These are phyloP conservation scores for Leptinotarsa texana DNA, from an alignment of 1,140 invertebrate genomes.

Conservation along the genomic window DNA sequence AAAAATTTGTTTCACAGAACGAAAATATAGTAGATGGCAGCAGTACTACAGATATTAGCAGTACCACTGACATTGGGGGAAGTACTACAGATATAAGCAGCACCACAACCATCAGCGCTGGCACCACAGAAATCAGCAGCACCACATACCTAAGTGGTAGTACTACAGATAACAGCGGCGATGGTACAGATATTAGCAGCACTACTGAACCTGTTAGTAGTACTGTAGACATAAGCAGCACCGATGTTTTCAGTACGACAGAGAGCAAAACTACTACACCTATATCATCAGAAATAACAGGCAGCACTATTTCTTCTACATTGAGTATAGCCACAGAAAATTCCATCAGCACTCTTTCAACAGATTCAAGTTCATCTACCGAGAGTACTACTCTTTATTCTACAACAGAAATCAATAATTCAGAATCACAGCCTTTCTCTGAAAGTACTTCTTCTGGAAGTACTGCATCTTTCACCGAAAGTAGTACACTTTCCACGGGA, in stretches of 20 bases:
- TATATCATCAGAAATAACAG: conserved; percentile 16
- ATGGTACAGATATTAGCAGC: background rate
- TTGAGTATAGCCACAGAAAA: background rate
- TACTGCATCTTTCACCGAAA: background rate
- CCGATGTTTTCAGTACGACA: background rate
- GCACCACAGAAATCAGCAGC: background rate
- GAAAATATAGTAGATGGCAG: background rate
- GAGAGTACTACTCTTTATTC: conserved; percentile 17
- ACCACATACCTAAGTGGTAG: background rate
- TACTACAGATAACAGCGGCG: background rate
- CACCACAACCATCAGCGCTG: background rate
- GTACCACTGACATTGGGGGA: background rate
- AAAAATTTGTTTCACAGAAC: background rate
- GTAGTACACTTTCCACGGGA: background rate
- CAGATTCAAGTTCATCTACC: background rate
- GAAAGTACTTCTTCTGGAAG: conserved; percentile 12
- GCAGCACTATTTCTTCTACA: background rate
- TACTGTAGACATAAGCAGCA: background rate
- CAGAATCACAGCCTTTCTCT: background rate
- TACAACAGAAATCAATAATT: conserved; percentile 13
- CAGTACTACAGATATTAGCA: background rate
- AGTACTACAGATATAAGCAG: background rate
- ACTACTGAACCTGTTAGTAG: background rate
- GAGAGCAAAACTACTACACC: conserved; percentile 24
- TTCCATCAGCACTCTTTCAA: background rate